These are phyloP conservation scores for Lordiphosa mommai DNA, from an alignment of 1,140 invertebrate species.

Conservation along the genomic window DNA sequence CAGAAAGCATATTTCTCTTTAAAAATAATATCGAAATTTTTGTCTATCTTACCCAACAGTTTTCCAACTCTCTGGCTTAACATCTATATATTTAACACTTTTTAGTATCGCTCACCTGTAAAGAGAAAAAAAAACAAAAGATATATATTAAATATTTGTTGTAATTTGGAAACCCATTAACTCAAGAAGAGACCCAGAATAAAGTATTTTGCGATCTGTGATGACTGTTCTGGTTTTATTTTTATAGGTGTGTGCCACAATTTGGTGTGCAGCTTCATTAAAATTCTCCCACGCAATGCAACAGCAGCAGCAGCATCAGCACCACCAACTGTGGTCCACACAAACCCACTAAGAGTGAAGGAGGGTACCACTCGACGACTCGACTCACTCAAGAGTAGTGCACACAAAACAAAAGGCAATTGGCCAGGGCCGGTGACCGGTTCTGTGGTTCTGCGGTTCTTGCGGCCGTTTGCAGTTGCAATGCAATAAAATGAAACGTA, in stretches of 20 bases:
- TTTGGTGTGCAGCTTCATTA: slow-evolving; percentile 23
- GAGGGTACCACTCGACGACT: slow-evolving; percentile 36
- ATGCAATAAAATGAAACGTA: slow-evolving; percentile 77
- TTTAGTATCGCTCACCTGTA: slow-evolving; percentile 50
- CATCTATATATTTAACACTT: too few relatives aligned
- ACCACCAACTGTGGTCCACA: too few relatives aligned
- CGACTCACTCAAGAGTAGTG: slow-evolving; percentile 13
- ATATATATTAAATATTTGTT: slow-evolving; percentile 7
- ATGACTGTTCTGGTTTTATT: slow-evolving; percentile 23
- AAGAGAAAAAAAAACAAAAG: slow-evolving; percentile 26
- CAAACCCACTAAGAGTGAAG: background rate
- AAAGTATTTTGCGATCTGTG: background rate
- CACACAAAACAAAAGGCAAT: slow-evolving; percentile 44
- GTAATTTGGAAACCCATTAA: background rate
- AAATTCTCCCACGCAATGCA: slow-evolving; percentile 68
- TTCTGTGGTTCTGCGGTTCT: slow-evolving; percentile 26
- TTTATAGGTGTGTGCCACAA: slow-evolving; percentile 3
- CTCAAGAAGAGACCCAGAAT: too few relatives aligned
- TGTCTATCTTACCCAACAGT: background rate
- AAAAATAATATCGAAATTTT: too few relatives aligned
- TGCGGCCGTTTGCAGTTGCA: slow-evolving; percentile 48
- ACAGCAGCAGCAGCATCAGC: background rate
- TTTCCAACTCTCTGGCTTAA: too few relatives aligned
- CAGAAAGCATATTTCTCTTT: too few relatives aligned
- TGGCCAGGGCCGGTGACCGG: slow-evolving; percentile 56